These are phyloP conservation scores for Acridotheres tristis DNA, from an alignment of 2,797 vertebrate species.

Conservation along the genomic window DNA sequence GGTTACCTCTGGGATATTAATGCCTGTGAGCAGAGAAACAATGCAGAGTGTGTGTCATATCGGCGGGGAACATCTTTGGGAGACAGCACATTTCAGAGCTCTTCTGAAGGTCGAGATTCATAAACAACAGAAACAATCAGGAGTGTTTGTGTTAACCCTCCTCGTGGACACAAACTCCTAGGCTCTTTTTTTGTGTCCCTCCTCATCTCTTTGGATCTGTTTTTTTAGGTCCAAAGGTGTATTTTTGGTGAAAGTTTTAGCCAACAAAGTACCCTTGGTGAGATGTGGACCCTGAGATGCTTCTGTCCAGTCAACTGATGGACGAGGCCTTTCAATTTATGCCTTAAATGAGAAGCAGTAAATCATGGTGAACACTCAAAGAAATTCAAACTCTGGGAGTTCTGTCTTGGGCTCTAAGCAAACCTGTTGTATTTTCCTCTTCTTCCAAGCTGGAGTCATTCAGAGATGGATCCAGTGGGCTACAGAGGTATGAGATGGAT, in stretches of 20 bases:
- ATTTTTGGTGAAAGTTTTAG: not conserved
- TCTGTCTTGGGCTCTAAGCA: not conserved
- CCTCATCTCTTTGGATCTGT: not conserved
- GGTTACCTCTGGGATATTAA: conserved; percentile 72
- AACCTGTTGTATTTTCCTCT: not conserved
- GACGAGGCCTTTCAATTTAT: not conserved
- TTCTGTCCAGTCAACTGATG: not conserved
- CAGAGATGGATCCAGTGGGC: not conserved
- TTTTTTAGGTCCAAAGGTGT: not conserved
- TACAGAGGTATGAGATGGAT: not conserved
- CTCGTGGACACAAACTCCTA: not conserved
- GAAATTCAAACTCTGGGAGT: not conserved
- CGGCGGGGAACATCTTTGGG: conserved; percentile 79
- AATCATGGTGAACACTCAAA: not conserved
- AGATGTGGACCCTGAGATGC: not conserved
- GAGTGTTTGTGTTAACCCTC: not conserved
- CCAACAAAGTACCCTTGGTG: not conserved
- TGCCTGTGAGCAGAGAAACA: conserved; percentile 70
- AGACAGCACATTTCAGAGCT: conserved; percentile 64
- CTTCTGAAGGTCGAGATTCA: conserved; percentile 68
- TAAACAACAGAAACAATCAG: conserved; percentile 70
- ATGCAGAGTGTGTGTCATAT: conserved; percentile 73
- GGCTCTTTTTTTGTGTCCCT: not conserved
- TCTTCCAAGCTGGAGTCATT: not conserved
- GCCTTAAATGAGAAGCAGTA: not conserved